Evolutionary conservation across 30 jellyfish, hydroid and myxozoan genomes (phyloP).

Genomic region (Haliclystus octoradiatus): DNA sequence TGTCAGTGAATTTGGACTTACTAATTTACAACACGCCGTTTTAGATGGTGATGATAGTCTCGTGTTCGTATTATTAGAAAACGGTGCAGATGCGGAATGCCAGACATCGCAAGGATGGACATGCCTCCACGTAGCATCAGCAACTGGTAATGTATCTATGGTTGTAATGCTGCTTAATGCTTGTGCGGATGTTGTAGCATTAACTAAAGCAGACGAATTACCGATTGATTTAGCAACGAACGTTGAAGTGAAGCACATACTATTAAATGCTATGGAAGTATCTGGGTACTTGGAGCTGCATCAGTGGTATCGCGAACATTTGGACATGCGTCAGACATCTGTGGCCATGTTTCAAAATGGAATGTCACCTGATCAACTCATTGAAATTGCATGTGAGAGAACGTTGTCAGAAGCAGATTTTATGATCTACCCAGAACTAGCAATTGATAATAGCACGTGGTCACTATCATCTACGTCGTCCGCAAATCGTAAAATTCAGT

Average conservation of each 20-base stretch:
- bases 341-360: neutral
- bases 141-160: slow-evolving; percentile 69
- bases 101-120: slow-evolving; percentile 95
- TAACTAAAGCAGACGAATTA: slow-evolving; percentile 70
- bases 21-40: slow-evolving; percentile 82
- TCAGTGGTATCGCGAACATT: slow-evolving; percentile 52
- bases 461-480: neutral
- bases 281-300: slow-evolving; percentile 74
- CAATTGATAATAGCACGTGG: neutral
- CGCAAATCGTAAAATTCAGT: neutral
- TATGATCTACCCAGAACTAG: neutral
- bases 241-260: slow-evolving; percentile 46
- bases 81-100: slow-evolving; percentile 82
- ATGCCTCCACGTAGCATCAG: slow-evolving; percentile 80
- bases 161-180: slow-evolving; percentile 30
- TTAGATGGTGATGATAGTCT: slow-evolving; percentile 71
- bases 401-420: neutral
- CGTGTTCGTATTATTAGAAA: slow-evolving; percentile 49
- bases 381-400: neutral
- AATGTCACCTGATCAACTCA: neutral
- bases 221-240: slow-evolving; percentile 81
- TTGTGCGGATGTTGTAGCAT: slow-evolving; percentile 82
- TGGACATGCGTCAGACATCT: neutral
- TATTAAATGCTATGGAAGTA: slow-evolving; percentile 64
- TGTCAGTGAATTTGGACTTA: slow-evolving; percentile 65